phyloP scores from a whole-genome alignment of 1,140 invertebrate genomes.

The Subanguina moxae region DNA sequence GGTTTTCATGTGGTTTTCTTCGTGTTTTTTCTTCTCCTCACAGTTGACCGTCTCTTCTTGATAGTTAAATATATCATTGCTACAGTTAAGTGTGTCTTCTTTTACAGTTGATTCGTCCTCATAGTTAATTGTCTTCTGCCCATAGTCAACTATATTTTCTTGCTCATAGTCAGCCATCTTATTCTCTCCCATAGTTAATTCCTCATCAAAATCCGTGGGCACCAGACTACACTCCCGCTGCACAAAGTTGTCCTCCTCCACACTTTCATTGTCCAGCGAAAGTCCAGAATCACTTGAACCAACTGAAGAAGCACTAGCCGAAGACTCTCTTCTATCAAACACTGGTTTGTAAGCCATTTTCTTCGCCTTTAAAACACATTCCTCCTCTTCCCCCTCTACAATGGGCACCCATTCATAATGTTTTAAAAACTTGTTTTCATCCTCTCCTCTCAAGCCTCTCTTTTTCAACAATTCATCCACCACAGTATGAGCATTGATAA shows the following conservation, averaged over 20 bases:
- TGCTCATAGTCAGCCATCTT: not conserved
- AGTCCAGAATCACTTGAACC: not conserved
- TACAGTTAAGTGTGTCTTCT: no score
- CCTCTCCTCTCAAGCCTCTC: constrained; percentile 20
- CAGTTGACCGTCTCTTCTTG: no score
- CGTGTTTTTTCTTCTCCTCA: no score
- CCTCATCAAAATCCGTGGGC: no score
- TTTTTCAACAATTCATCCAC: constrained; percentile 41
- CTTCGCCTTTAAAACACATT: not conserved
- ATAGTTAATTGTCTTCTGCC: no score
- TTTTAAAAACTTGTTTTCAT: not conserved
- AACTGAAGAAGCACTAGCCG: not conserved
- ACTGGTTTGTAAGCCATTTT: not conserved
- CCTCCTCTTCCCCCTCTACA: not conserved
- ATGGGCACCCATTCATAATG: constrained; percentile 3
- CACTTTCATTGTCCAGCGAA: not conserved
- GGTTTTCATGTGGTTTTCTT: no score
- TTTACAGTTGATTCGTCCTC: no score
- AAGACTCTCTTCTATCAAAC: not conserved
- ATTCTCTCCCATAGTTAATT: not conserved
- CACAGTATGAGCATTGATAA: constrained; percentile 34
- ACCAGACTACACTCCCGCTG: not conserved
- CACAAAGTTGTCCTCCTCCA: not conserved
- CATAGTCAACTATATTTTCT: not conserved
- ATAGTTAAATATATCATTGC: no score